A percentile compares a stretch with the other conserved stretches of the same genome.
These are phyloP conservation scores for Tholera decimalis DNA, from an alignment of 2,888 invertebrate genomes.

Conservation along the genomic window DNA sequence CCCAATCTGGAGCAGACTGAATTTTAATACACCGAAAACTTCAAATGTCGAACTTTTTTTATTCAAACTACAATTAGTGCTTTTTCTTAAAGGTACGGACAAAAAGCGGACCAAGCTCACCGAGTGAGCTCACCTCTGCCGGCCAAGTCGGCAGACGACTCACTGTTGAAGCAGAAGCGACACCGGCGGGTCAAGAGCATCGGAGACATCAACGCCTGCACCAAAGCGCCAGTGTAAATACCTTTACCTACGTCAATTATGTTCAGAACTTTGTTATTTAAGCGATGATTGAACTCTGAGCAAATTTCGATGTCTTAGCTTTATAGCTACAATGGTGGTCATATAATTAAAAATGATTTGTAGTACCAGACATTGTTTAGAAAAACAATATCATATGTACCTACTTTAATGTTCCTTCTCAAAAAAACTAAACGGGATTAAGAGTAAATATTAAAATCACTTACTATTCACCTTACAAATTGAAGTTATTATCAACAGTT, in stretches of 20 bases:
- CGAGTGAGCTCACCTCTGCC: conserved; percentile 89
- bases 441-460: too few species aligned
- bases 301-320: background rate
- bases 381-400: too few species aligned
- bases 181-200: conserved; percentile 94
- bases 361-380: too few species aligned
- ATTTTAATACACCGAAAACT: background rate
- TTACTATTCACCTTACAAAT: too few species aligned
- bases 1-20: background rate
- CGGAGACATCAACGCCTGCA: conserved; percentile 93
- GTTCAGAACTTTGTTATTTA: conserved; percentile 15
- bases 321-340: too few species aligned
- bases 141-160: conserved; percentile 86
- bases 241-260: conserved; percentile 39
- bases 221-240: conserved; percentile 84
- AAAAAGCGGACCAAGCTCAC: conserved; percentile 86
- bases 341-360: too few species aligned
- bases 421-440: too few species aligned
- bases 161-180: conserved; percentile 87
- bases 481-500: too few species aligned
- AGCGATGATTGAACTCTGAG: conserved; percentile 4
- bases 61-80: background rate
- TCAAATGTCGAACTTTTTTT: too few species aligned
- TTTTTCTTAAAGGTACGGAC: conserved; percentile 79
- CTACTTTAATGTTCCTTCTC: too few species aligned